Conservation (phyloP, 2,113 vertebrate species). For the Siniperca chuatsi region DNA sequence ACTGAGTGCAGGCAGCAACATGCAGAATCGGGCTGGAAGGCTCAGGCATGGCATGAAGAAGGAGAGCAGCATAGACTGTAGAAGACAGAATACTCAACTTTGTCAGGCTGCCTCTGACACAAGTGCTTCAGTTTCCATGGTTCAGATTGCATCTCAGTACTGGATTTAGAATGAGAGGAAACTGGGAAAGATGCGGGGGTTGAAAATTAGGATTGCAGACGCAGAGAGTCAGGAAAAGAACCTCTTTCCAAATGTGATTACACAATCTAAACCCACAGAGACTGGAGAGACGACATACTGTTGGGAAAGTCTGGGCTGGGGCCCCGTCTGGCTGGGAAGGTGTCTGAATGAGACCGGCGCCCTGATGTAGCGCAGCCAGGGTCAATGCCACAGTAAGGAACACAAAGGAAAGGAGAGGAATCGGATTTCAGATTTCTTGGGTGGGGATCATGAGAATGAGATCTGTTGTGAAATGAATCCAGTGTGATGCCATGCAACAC, state of each 20-base stretch:
- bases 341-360: constrained; percentile 43
- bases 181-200: constrained; percentile 57
- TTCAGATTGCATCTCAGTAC: constrained; percentile 30
- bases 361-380: constrained; percentile 31
- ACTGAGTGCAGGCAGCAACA: constrained; percentile 54
- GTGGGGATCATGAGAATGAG: constrained; percentile 37
- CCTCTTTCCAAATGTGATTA: constrained; percentile 68
- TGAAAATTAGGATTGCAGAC: constrained; percentile 65
- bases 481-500: constrained; percentile 3
- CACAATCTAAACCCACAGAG: constrained; percentile 75
- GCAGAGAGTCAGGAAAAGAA: constrained; percentile 37
- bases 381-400: constrained; percentile 27
- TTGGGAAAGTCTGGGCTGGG: constrained; percentile 55
- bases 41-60: background rate
- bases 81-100: constrained; percentile 34
- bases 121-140: constrained; percentile 48
- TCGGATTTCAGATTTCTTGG: constrained; percentile 44
- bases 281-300: constrained; percentile 48
- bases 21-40: constrained; percentile 34
- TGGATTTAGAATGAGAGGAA: constrained; percentile 61
- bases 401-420: constrained; percentile 22
- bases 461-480: constrained; percentile 24
- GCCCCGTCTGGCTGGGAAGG: constrained; percentile 52
- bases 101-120: constrained; percentile 38
- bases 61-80: constrained; percentile 12